Base-by-base conservation (phyloP, 2,113 vertebrate genomes). In the Prionailurus viverrinus region DNA sequence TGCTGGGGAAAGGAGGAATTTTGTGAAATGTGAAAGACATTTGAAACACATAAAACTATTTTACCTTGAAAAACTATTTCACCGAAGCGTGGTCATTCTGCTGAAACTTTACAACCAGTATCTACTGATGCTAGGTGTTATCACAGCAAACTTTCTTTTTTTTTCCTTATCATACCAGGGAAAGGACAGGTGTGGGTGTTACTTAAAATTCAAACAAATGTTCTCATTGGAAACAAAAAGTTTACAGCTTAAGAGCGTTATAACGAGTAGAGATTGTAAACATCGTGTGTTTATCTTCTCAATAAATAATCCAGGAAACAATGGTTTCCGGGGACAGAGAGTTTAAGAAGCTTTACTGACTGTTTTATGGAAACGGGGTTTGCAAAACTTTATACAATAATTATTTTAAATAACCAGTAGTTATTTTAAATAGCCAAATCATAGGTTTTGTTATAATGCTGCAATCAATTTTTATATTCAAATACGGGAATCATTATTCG, bases 301-400 rank as follows among this genome's bases (percentile, higher is more conserved):
- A 48, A 68, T 96, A 96, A 96, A 94, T 94, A 94, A 82, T 82
- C 85, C 78, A 93, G 18, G n/a, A 39, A 45, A 93, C 4, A 14
- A 51, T 69, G 53, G 13, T 87, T 87, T 63, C 33, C 39, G 68
- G 69, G 58, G 65, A 69, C 78, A 79, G 53, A 12, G 39, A 14
- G n/a, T 81, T 85, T 63, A 81, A 21, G 45, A 93, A 96, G 53
- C 27, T 82, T 89, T 89, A 55, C 13, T 73, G 41, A 74, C 66
- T 73, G 65, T 79, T 96, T 97, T 27, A 92, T 94, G 39, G 84
- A 83, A 83, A 66, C 1, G 11, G 14, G 41, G 31, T 68, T 85
- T 65, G 73, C 25, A 94, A 91, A 88, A 85, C 31, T 53, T 95
- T 82, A 86, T 58, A 45, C 89, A 95, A 74, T 36, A 66, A 13